These are phyloP conservation scores for Dolichoris vasculosae DNA, from an alignment of 1,140 invertebrate genomes.

Conservation along the genomic window DNA sequence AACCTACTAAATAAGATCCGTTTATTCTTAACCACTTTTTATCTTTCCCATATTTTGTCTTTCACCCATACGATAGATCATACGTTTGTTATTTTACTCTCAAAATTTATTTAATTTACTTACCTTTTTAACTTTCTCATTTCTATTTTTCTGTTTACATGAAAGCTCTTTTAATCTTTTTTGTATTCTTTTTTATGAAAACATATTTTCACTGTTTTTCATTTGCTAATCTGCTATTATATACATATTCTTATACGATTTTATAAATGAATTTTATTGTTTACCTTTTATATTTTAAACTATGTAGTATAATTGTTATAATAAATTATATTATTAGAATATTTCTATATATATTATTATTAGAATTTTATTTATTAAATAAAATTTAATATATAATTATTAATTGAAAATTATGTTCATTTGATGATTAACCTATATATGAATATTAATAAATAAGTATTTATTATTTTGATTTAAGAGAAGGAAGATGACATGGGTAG, in stretches of 20 bases:
- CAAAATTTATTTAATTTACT: conserved; percentile 45
- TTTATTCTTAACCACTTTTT: conserved; percentile 62
- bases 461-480: no score
- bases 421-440: no score
- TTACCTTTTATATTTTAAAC: neutral
- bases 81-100: conserved; percentile 27
- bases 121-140: conserved; percentile 20
- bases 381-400: no score
- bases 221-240: neutral
- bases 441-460: no score
- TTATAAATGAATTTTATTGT: neutral
- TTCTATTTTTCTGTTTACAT: neutral
- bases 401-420: no score
- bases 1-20: conserved; percentile 72
- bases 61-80: neutral
- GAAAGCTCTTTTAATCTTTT: neutral
- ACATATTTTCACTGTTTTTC: neutral
- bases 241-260: neutral
- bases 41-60: conserved; percentile 51
- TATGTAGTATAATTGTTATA: neutral
- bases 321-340: neutral
- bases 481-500: no score
- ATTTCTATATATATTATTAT: neutral
- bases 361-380: no score
- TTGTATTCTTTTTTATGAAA: neutral